These are phyloP conservation scores for Dolichotis patagonum DNA, from an alignment of 2,113 vertebrate genomes.

Conservation along the genomic window DNA sequence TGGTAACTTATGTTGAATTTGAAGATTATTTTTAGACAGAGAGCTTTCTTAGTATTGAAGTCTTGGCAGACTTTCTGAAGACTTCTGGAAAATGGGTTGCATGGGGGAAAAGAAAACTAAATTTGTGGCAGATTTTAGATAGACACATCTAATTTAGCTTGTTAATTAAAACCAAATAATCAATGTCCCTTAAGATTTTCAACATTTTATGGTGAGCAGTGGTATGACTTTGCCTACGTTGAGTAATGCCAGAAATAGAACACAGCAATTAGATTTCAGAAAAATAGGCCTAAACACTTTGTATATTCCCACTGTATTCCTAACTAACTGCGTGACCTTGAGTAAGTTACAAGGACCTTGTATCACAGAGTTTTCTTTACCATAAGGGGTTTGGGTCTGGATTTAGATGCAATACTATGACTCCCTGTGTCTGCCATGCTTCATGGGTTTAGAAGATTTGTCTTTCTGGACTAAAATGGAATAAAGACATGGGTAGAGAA, in stretches of 20 bases:
- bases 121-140: not conserved
- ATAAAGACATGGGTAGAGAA: not conserved
- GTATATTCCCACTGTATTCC: not conserved
- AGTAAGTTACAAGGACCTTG: not conserved
- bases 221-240: not conserved
- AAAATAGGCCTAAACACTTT: not conserved
- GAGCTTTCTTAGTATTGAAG: constrained; percentile 62
- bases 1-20: constrained; percentile 65
- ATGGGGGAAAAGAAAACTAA: not conserved
- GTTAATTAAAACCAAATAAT: constrained; percentile 28
- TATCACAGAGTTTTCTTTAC: constrained; percentile 23
- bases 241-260: not conserved
- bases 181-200: not conserved
- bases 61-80: constrained; percentile 50
- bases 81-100: constrained; percentile 57
- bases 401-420: not conserved
- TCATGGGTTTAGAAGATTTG: not conserved
- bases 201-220: not conserved
- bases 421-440: not conserved
- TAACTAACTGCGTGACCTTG: not conserved
- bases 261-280: constrained; percentile 18
- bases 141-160: not conserved
- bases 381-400: not conserved
- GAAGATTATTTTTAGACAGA: constrained; percentile 61
- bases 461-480: not conserved